These are phyloP conservation scores for Axea sp. DNA, from an alignment of 2,888 invertebrate genomes.

Conservation along the genomic window DNA sequence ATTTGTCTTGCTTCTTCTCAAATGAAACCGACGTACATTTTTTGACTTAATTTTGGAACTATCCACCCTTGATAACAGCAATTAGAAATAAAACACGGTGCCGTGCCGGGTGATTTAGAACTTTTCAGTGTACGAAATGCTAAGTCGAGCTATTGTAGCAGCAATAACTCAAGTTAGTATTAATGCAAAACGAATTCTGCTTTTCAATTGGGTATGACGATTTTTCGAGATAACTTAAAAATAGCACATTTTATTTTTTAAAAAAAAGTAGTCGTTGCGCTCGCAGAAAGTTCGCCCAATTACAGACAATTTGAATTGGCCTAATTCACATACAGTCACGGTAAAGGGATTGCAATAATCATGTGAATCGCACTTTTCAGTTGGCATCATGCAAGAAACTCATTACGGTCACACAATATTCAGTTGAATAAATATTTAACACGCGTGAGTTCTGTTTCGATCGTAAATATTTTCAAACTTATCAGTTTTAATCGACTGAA, in stretches of 20 bases:
- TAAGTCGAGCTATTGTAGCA: no score
- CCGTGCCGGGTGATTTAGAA: no score
- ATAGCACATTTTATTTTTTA: slow-evolving; percentile 36
- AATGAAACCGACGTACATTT: background rate
- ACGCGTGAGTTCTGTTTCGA: no score
- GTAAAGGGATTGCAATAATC: slow-evolving; percentile 28
- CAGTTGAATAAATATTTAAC: slow-evolving; percentile 21
- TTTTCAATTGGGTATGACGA: slow-evolving; percentile 30
- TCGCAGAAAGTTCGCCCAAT: slow-evolving; percentile 5
- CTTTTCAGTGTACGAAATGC: no score
- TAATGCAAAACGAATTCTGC: slow-evolving; percentile 2
- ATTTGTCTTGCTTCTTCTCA: background rate
- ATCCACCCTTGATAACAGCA: no score
- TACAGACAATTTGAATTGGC: slow-evolving; percentile 21
- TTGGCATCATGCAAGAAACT: slow-evolving; percentile 37
- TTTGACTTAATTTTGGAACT: no score
- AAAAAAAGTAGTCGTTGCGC: slow-evolving; percentile 14
- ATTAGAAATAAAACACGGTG: no score
- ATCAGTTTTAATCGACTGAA: background rate
- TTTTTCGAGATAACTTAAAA: slow-evolving; percentile 46
- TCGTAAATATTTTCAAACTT: no score
- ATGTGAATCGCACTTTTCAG: slow-evolving; percentile 21
- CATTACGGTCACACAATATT: slow-evolving; percentile 27
- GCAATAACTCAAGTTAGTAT: no score
- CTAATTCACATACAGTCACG: slow-evolving; percentile 14